Percentiles rank a stretch among this genome's conserved stretches.
Evolutionary conservation across 2,888 invertebrate genomes (phyloP).

Genomic region (Aleiodes alternator): DNA sequence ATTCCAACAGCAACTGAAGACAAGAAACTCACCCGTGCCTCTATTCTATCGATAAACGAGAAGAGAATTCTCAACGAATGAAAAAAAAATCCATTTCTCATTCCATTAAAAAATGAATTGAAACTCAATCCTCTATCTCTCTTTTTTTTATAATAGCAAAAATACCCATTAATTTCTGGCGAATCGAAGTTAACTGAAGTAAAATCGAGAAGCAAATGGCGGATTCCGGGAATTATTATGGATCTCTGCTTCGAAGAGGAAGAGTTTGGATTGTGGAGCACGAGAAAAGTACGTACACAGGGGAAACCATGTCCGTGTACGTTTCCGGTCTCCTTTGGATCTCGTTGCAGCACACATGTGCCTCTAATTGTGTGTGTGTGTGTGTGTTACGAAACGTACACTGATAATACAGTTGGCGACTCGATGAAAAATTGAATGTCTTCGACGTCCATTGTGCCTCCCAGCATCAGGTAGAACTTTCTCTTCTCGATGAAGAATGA

Average conservation of each 20-base stretch:
- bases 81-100: too few species aligned
- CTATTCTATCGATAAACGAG: too few species aligned
- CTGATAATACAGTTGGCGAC: conserved; percentile 49
- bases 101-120: too few species aligned
- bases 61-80: too few species aligned
- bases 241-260: conserved; percentile 27
- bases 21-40: too few species aligned
- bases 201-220: conserved; percentile 9
- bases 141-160: too few species aligned
- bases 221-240: conserved; percentile 20
- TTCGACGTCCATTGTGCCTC: conserved; percentile 59
- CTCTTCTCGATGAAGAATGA: conserved; percentile 36
- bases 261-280: conserved; percentile 33
- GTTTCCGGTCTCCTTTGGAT: not conserved
- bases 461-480: conserved; percentile 38
- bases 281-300: conserved; percentile 43
- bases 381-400: conserved; percentile 30
- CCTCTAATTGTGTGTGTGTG: not conserved
- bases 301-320: conserved; percentile 4
- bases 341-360: too few species aligned
- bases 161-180: too few species aligned
- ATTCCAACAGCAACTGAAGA: too few species aligned
- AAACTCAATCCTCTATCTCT: too few species aligned
- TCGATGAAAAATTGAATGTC: conserved; percentile 63
- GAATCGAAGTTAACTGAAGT: too few species aligned